Percentiles rank a stretch among this genome's conserved stretches.
These are phyloP conservation scores for Crotalus tigris DNA, from an alignment of 2,113 vertebrate species.

Conservation along the genomic window DNA sequence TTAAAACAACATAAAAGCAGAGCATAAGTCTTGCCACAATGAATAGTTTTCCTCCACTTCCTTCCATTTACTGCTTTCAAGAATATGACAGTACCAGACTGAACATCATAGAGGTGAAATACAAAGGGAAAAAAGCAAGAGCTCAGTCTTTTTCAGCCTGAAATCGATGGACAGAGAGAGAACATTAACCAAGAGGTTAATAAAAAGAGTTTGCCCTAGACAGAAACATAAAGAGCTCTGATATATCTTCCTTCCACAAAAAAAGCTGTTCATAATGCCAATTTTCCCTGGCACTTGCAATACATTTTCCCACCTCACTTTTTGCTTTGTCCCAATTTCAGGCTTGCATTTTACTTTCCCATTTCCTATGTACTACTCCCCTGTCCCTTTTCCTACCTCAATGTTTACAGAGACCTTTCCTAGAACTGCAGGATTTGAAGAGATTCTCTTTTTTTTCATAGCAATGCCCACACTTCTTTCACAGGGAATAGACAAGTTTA, in stretches of 20 bases:
- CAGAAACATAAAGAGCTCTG: constrained; percentile 58
- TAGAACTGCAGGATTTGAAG: constrained; percentile 64
- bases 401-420: constrained; percentile 74
- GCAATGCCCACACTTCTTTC: constrained; percentile 60
- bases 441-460: constrained; percentile 61
- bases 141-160: constrained; percentile 48
- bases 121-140: constrained; percentile 53
- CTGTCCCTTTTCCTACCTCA: constrained; percentile 66
- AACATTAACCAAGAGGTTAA: constrained; percentile 69
- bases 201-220: constrained; percentile 64
- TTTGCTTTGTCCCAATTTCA: constrained; percentile 69
- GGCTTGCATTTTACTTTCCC: constrained; percentile 81
- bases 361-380: constrained; percentile 70
- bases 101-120: constrained; percentile 32
- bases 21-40: constrained; percentile 40
- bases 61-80: constrained; percentile 43
- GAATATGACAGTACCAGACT: constrained; percentile 20
- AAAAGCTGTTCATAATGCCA: constrained; percentile 47
- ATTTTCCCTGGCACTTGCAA: constrained; percentile 53
- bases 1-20: constrained; percentile 54
- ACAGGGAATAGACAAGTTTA: constrained; percentile 77
- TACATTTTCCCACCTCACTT: constrained; percentile 60
- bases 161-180: constrained; percentile 58
- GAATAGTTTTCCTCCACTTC: constrained; percentile 22
- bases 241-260: constrained; percentile 60